Conservation (phyloP, 1,140 invertebrate species). For the Sycophaga agraensis region DNA sequence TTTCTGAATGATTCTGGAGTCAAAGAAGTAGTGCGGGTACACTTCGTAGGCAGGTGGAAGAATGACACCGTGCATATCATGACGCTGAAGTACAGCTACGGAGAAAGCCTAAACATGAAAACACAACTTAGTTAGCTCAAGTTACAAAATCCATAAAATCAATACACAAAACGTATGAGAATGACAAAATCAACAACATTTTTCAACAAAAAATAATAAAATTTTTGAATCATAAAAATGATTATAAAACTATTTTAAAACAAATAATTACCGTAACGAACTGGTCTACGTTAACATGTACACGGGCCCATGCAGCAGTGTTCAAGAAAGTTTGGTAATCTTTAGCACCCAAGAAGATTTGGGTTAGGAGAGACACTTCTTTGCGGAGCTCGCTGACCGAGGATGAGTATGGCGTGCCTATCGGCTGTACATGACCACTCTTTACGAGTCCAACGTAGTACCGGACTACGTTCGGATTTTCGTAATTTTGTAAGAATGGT, state of each 20-base stretch:
- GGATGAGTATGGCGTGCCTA: slow-evolving; percentile 40
- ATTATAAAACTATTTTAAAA: not conserved
- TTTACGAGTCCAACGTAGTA: slow-evolving; percentile 44
- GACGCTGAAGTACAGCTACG: slow-evolving; percentile 48
- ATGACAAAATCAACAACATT: not conserved
- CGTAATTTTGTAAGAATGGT: slow-evolving; percentile 38
- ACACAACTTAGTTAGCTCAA: not conserved
- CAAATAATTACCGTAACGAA: slow-evolving; percentile 44
- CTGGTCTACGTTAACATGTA: slow-evolving; percentile 53
- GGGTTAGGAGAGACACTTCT: slow-evolving; percentile 44
- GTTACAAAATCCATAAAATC: not conserved
- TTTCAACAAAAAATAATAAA: no score
- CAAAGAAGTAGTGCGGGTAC: slow-evolving; percentile 57
- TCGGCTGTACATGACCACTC: slow-evolving; percentile 46
- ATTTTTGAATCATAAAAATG: no score
- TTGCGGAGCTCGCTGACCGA: slow-evolving; percentile 46
- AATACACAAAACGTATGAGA: no score
- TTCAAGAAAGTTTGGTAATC: slow-evolving; percentile 50
- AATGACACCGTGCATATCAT: slow-evolving; percentile 50
- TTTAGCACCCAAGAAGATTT: slow-evolving; percentile 55
- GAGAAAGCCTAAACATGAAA: slow-evolving; percentile 46
- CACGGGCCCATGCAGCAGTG: slow-evolving; percentile 54
- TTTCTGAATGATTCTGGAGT: slow-evolving; percentile 53
- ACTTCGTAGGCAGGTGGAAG: slow-evolving; percentile 58
- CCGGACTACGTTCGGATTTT: slow-evolving; percentile 41